Evolutionary conservation across 2,797 vertebrate genomes (phyloP).

Genomic region (Diplodus puntazzo): DNA sequence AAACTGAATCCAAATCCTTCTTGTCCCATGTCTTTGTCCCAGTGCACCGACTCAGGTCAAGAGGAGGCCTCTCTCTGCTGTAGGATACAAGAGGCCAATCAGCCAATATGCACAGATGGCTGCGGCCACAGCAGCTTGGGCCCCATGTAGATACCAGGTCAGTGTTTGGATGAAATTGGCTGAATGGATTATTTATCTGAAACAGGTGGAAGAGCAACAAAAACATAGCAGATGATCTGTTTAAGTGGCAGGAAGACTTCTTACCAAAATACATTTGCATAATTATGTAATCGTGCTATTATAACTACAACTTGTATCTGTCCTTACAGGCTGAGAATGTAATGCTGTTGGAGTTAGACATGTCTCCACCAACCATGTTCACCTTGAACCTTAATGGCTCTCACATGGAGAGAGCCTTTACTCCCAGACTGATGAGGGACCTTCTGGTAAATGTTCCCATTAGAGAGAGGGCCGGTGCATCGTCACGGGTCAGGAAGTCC

Average conservation of each 20-base stretch:
- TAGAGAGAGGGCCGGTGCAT: constrained; percentile 85
- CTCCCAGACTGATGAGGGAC: constrained; percentile 87
- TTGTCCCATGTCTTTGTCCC: constrained; percentile 36
- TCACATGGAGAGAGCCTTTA: constrained; percentile 89
- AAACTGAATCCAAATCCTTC: constrained; percentile 16
- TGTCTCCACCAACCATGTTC: constrained; percentile 93
- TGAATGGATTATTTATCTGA: neutral
- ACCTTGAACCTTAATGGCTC: constrained; percentile 90
- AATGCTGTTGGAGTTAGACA: constrained; percentile 96
- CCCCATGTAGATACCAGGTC: constrained; percentile 94
- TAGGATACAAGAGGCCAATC: constrained; percentile 97
- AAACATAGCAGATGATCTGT: neutral
- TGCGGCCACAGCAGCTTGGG: constrained; percentile 91
- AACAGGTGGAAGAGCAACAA: neutral
- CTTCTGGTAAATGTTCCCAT: constrained; percentile 82
- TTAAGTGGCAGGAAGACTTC: neutral
- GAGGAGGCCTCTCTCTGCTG: constrained; percentile 92
- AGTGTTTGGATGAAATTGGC: constrained; percentile 45
- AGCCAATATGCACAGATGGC: constrained; percentile 95
- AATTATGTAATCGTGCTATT: neutral
- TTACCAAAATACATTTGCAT: neutral
- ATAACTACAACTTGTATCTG: neutral
- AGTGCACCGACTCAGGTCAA: constrained; percentile 88
- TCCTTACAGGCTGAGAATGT: constrained; percentile 93
- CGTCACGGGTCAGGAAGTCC: constrained; percentile 91